Conservation (phyloP, 2,888 invertebrate species). For the Leucoma salicis region DNA sequence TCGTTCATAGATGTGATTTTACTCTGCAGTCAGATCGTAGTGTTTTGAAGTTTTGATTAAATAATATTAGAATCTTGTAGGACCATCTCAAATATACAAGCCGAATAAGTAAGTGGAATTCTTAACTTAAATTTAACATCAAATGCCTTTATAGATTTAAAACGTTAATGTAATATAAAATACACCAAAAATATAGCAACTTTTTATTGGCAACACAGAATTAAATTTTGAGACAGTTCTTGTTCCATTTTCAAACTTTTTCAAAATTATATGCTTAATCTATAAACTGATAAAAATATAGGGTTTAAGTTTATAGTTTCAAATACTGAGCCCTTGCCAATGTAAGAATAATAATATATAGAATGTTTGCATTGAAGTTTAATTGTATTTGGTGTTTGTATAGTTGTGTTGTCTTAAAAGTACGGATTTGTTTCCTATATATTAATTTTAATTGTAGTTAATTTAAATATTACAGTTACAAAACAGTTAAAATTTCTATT, state of each 20-base stretch:
- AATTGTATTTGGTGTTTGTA: constrained; percentile 4
- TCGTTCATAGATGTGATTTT: not conserved
- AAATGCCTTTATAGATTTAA: constrained; percentile 21
- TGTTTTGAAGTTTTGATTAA: not conserved
- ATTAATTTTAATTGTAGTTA: not conserved
- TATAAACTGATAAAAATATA: constrained; percentile 10
- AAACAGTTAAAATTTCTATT: not conserved
- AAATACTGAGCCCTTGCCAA: constrained; percentile 17
- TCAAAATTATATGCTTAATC: constrained; percentile 2
- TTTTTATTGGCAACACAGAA: not conserved
- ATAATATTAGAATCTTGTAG: not conserved
- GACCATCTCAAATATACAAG: not conserved
- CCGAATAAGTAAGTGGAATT: not conserved
- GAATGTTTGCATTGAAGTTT: not conserved
- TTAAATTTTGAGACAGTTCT: not conserved
- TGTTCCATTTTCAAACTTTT: not conserved
- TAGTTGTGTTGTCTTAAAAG: not conserved
- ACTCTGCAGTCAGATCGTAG: not conserved
- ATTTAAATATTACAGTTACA: too few species aligned
- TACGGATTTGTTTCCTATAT: not conserved
- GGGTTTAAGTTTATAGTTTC: constrained; percentile 9
- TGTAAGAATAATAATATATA: constrained; percentile 7
- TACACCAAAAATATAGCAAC: not conserved
- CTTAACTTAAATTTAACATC: constrained; percentile 4
- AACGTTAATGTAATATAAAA: constrained; percentile 1